Evolutionary conservation across 35 echinoderm and acorn worm species (phyloP).

Genomic region (Patiria miniata): DNA sequence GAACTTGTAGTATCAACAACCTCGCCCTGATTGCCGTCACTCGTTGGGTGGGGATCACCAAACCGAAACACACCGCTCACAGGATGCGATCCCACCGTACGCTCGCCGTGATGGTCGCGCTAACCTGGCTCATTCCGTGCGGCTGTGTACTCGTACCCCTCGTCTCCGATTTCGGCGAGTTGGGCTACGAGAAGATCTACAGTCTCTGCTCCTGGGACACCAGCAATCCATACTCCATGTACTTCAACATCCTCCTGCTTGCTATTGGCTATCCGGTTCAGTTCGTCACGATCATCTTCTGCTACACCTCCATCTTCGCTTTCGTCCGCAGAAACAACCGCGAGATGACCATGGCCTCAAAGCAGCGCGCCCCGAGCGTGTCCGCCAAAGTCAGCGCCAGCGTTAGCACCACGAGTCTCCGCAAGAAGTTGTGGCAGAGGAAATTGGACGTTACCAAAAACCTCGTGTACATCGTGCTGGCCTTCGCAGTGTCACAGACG

Average conservation of each 20-base stretch:
- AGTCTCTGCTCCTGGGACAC: slow-evolving; percentile 47
- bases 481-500: slow-evolving; percentile 40
- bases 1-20: slow-evolving; percentile 46
- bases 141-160: slow-evolving; percentile 22
- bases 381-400: neutral
- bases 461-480: slow-evolving; percentile 47
- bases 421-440: neutral
- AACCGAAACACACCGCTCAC: neutral
- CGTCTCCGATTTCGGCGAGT: slow-evolving; percentile 31
- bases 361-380: no score
- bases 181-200: slow-evolving; percentile 54
- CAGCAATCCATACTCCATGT: slow-evolving; percentile 10
- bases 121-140: slow-evolving; percentile 27
- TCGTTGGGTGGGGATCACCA: slow-evolving; percentile 46
- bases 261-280: neutral
- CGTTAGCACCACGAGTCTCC: neutral
- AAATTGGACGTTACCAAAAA: slow-evolving; percentile 62
- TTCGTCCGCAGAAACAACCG: no score
- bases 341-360: no score
- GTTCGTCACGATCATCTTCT: neutral
- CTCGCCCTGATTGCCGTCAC: slow-evolving; percentile 51
- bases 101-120: slow-evolving; percentile 17
- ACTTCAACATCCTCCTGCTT: neutral
- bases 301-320: no score
- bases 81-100: neutral